A percentile compares a stretch with the other conserved stretches of the same genome.
phyloP scores from a whole-genome alignment of 2,797 vertebrate genomes.

The Agapornis canus region DNA sequence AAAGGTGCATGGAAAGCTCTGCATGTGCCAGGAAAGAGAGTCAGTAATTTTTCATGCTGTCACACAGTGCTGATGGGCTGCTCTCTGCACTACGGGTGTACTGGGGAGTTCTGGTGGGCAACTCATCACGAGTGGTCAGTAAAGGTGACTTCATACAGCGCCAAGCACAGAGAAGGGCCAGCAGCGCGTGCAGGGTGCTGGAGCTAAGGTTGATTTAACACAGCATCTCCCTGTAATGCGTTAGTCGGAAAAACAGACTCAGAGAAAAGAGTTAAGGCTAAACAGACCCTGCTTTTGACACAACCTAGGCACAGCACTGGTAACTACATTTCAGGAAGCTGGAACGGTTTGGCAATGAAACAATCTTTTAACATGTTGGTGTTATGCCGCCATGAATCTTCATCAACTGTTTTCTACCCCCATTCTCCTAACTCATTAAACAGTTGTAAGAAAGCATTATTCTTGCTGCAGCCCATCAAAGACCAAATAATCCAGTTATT shows the following conservation, averaged over 20 bases:
- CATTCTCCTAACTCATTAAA: rapidly evolving
- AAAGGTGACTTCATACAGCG: background rate
- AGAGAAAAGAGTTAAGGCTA: background rate
- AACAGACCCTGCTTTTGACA: background rate
- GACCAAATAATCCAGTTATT: background rate
- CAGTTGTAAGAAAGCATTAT: background rate
- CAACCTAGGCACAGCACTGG: background rate
- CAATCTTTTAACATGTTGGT: background rate
- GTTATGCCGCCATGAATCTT: background rate
- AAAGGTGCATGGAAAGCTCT: background rate
- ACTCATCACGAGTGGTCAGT: rapidly evolving
- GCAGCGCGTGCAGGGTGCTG: rapidly evolving
- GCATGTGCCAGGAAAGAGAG: rapidly evolving
- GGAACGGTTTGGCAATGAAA: background rate
- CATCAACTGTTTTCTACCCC: background rate
- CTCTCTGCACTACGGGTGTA: background rate
- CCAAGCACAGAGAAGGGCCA: background rate
- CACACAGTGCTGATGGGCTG: background rate
- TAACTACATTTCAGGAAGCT: background rate
- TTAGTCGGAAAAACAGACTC: background rate
- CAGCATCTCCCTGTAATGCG: background rate
- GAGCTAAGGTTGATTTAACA: background rate
- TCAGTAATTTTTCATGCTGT: background rate
- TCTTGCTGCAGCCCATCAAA: background rate
- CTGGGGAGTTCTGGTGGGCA: background rate